Evolutionary conservation across 2,888 invertebrate species (phyloP).

Genomic region (Diarsia dahlii): DNA sequence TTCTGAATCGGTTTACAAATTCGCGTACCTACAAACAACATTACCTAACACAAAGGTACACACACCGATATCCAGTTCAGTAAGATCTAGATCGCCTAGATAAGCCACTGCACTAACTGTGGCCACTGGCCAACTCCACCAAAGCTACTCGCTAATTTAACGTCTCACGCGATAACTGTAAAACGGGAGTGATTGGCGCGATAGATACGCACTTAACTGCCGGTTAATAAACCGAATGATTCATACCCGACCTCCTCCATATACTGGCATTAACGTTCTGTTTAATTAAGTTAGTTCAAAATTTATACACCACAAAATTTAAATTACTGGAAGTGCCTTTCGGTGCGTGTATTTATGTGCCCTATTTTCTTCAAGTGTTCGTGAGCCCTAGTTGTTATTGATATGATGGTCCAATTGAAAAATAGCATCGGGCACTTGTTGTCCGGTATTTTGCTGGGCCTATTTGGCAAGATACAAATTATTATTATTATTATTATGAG

Average conservation of each 20-base stretch:
- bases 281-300: constrained; percentile 73
- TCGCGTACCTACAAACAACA: not conserved
- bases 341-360: constrained; percentile 55
- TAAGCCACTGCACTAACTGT: constrained; percentile 29
- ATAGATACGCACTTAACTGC: constrained; percentile 70
- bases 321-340: constrained; percentile 57
- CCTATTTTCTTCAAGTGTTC: constrained; percentile 41
- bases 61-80: constrained; percentile 27
- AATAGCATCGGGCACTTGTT: not conserved
- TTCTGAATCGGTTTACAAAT: not conserved
- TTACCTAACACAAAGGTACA: constrained; percentile 11
- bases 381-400: constrained; percentile 15
- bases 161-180: constrained; percentile 69
- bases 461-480: no score
- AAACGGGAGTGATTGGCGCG: constrained; percentile 67
- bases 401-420: constrained; percentile 1
- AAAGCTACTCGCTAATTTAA: constrained; percentile 66
- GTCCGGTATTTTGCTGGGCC: not conserved
- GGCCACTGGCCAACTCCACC: constrained; percentile 40
- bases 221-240: constrained; percentile 75
- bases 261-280: constrained; percentile 58
- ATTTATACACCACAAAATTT: constrained; percentile 68
- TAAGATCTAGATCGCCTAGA: constrained; percentile 20
- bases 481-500: no score
- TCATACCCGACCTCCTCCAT: constrained; percentile 66